Evolutionary conservation across 2,888 invertebrate species (phyloP).

Genomic region (Thereva nobilitata): DNA sequence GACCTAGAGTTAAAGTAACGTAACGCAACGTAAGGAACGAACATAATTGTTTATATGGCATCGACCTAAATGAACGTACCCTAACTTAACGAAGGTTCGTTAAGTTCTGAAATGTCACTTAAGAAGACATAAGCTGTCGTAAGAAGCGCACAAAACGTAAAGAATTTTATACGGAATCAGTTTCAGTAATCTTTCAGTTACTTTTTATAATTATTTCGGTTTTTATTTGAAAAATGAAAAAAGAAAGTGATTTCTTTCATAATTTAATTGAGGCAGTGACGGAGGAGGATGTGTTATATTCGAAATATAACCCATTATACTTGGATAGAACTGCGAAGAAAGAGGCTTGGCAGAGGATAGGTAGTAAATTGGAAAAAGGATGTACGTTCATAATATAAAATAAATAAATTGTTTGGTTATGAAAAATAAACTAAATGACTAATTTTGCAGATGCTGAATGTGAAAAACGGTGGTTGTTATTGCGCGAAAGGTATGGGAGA

Average conservation of each 20-base stretch:
- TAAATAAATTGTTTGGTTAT: not conserved
- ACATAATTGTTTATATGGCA: too few species aligned
- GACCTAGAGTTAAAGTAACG: too few species aligned
- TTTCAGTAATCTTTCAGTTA: too few species aligned
- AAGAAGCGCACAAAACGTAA: too few species aligned
- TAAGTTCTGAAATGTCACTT: too few species aligned
- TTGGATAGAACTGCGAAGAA: slow-evolving; percentile 20
- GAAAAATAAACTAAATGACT: not conserved
- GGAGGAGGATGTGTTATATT: slow-evolving; percentile 47
- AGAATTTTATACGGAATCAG: too few species aligned
- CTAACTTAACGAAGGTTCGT: too few species aligned
- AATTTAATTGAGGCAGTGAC: slow-evolving; percentile 31
- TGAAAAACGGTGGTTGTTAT: not conserved
- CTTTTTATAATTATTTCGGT: too few species aligned
- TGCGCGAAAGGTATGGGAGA: not conserved
- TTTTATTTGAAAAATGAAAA: too few species aligned
- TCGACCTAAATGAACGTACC: too few species aligned
- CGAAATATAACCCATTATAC: slow-evolving; percentile 38
- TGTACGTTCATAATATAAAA: not conserved
- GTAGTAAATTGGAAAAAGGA: not conserved
- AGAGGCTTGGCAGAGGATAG: slow-evolving; percentile 20
- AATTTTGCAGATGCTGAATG: not conserved
- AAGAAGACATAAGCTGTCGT: too few species aligned
- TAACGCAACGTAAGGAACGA: too few species aligned
- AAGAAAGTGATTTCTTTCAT: not conserved